Evolutionary conservation across 2,113 vertebrate species (phyloP), one percentile per base, ranked within the genome.

Genomic region (Mus pahari): DNA sequence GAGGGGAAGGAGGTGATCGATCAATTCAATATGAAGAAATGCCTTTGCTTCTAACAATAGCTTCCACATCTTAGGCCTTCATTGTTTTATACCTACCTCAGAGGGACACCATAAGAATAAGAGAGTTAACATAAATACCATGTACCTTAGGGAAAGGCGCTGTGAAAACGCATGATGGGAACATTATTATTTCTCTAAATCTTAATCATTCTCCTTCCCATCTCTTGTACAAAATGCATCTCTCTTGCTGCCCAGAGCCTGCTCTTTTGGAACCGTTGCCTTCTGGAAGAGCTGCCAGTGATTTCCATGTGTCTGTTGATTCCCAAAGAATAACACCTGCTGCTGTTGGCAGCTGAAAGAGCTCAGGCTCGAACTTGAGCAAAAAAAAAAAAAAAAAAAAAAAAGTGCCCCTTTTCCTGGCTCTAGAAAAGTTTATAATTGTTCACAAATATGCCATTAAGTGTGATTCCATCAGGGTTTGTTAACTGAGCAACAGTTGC

Each of bases 181-280:
- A 55, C 82, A 33, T 81, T 83, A 83, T 94, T 93, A 89, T 96
- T 94, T 93, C 86, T 96, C 93, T 86, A 68, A 50, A 90, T 89
- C 62, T 90, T 92, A 42, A 68, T 95, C 82, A 77, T 8, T 95
- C 86, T 68, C 75, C 60, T 83, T 84, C 19, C 75, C 79, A 31
- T 62, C 31, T 84, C 55, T 86, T 64, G 4, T 1, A 71, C 73
- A 45, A 71, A 64, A 70, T 68, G 86, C 74, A 84, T 70, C 55
- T 90, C 91, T 78, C 91, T 84, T 91, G 90, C 96, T 94, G 24
- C 16, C 94, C 75, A 64, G 94, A 96, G 86, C 86, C 62, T 0
- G 96, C 68, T 95, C 33, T 98, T 97, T 93, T 94, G 62, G 33
- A 89, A 90, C 94, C 93, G 12, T 82, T 97, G 96, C 96, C 96